Conservation (phyloP, 2,797 vertebrate species). For the Lutjanus argentimaculatus region DNA sequence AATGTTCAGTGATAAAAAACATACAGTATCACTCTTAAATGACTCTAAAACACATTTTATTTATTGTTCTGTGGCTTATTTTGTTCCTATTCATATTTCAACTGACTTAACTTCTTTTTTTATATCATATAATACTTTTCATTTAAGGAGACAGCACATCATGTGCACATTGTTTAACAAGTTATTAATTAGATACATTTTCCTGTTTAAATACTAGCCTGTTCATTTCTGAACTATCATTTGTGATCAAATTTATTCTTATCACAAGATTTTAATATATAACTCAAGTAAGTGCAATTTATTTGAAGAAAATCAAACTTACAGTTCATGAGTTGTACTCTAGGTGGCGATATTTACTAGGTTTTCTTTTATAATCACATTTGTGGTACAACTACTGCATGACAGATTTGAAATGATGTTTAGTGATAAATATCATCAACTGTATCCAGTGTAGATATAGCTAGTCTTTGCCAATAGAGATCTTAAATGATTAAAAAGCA, state of each 20-base stretch:
- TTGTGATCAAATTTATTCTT: conserved; percentile 11
- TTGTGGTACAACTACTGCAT: neutral
- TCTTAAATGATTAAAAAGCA: neutral
- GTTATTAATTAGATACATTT: neutral
- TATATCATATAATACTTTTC: neutral
- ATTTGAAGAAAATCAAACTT: neutral
- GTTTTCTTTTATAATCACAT: neutral
- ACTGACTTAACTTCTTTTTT: neutral
- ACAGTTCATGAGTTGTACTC: conserved; percentile 31
- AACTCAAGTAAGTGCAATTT: conserved; percentile 3
- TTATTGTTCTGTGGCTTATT: neutral
- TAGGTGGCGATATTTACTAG: conserved; percentile 59
- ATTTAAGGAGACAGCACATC: neutral
- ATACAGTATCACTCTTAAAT: neutral
- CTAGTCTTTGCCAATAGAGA: neutral
- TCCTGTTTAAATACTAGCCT: neutral
- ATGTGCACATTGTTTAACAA: neutral
- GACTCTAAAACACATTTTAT: no score
- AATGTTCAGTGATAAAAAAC: conserved; percentile 1
- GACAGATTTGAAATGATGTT: conserved; percentile 9
- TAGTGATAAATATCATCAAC: neutral
- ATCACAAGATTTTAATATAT: neutral
- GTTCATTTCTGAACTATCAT: conserved; percentile 5
- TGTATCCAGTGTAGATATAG: neutral
- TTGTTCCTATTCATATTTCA: neutral